phyloP scores from a whole-genome alignment of 2,888 invertebrate species.

The Eubasilissa splendida region DNA sequence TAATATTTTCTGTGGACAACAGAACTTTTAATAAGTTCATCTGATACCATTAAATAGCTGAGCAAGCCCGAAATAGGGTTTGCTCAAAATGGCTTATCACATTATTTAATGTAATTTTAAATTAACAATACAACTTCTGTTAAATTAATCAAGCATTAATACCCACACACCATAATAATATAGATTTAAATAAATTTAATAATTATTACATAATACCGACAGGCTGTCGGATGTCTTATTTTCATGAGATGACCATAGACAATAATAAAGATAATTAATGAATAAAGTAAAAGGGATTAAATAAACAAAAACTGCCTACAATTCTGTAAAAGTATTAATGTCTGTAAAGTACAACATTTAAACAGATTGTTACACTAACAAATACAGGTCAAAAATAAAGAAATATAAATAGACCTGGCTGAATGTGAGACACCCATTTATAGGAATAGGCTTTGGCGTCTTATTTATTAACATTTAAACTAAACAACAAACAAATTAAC shows the following conservation, averaged over 20 bases:
- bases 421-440: not conserved
- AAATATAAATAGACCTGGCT: not conserved
- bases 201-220: not conserved
- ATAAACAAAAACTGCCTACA: not conserved
- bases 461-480: conserved; percentile 9
- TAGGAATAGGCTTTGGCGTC: conserved; percentile 7
- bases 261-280: not conserved
- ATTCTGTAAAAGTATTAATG: not conserved
- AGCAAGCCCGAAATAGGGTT: not conserved
- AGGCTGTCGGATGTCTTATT: not conserved
- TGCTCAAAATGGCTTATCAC: not conserved
- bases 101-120: conserved; percentile 6
- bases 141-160: not conserved
- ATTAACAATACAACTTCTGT: not conserved
- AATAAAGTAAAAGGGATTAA: not conserved
- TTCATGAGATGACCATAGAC: not conserved
- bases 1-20: not conserved
- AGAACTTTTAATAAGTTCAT: too few relatives aligned
- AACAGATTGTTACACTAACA: not conserved
- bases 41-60: too few relatives aligned
- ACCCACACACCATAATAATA: conserved; percentile 25
- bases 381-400: not conserved
- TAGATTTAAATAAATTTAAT: not conserved
- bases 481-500: not conserved
- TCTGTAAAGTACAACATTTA: conserved; percentile 1